Conservation (phyloP, 2,888 invertebrate species). For the Linnaemya vulpina region DNA sequence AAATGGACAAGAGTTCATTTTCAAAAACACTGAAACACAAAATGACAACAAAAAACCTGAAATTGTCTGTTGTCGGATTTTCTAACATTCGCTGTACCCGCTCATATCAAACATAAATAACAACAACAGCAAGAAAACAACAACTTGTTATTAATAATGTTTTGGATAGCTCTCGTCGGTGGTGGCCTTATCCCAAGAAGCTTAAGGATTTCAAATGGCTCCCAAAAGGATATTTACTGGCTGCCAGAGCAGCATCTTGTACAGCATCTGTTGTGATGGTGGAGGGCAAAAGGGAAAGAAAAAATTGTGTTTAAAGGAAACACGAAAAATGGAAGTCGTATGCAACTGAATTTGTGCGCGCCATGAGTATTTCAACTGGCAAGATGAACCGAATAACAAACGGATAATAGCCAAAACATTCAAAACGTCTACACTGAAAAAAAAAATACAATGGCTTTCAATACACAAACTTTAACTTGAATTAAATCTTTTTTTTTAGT, state of each 20-base stretch:
- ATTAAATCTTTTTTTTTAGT: too few species aligned
- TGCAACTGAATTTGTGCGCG: not conserved
- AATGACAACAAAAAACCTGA: not conserved
- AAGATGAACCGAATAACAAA: not conserved
- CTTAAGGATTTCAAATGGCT: constrained; percentile 51
- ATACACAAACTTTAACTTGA: too few species aligned
- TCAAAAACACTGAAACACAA: not conserved
- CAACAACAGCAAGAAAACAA: constrained; percentile 50
- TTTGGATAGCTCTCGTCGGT: constrained; percentile 31
- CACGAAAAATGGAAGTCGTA: constrained; percentile 53
- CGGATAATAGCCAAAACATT: not conserved
- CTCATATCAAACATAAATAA: constrained; percentile 1
- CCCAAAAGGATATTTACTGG: constrained; percentile 43
- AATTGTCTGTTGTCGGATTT: constrained; percentile 5
- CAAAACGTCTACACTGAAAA: not conserved
- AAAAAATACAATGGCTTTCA: not conserved
- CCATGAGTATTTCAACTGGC: constrained; percentile 3
- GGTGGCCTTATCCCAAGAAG: constrained; percentile 36
- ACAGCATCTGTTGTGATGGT: constrained; percentile 18
- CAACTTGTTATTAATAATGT: constrained; percentile 65
- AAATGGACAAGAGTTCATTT: not conserved
- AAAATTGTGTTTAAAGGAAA: constrained; percentile 45
- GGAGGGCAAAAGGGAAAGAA: not conserved
- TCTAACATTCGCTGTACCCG: not conserved
- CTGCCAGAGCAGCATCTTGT: too few species aligned